phyloP scores from a whole-genome alignment of 2,113 vertebrate genomes.

The Gymnocephalus cernua region DNA sequence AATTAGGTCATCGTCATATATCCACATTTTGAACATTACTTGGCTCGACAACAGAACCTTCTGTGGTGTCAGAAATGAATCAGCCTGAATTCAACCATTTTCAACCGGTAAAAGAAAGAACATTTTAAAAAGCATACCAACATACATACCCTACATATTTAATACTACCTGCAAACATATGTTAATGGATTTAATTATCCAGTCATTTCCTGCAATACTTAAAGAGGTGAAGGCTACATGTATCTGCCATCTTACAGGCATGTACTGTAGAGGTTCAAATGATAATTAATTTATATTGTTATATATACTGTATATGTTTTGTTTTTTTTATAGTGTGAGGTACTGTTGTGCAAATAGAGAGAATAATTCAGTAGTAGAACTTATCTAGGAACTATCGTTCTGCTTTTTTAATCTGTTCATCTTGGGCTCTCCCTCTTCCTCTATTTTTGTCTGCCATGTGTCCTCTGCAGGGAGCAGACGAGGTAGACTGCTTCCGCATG shows the following conservation, averaged over 20 bases:
- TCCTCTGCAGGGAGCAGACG: slow-evolving; percentile 58
- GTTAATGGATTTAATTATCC: not conserved
- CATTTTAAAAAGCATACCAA: not conserved
- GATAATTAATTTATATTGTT: no score
- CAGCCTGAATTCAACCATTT: not conserved
- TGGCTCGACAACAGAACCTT: not conserved
- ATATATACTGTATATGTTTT: not conserved
- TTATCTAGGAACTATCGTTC: slow-evolving; percentile 54
- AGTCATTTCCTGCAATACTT: not conserved
- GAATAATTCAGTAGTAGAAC: slow-evolving; percentile 17
- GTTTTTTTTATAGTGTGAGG: not conserved
- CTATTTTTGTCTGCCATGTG: slow-evolving; percentile 73
- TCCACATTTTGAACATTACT: not conserved
- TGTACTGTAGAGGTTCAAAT: not conserved
- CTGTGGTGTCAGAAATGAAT: not conserved
- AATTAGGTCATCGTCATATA: not conserved
- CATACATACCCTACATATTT: not conserved
- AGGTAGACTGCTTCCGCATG: slow-evolving; percentile 68
- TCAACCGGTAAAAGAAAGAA: not conserved
- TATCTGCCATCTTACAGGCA: not conserved
- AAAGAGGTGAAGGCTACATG: not conserved
- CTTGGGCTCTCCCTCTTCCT: slow-evolving; percentile 58
- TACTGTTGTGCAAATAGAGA: slow-evolving; percentile 1
- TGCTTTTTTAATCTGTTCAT: slow-evolving; percentile 48
- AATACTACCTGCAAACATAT: not conserved